phyloP scores from a whole-genome alignment of 2,888 invertebrate genomes.

The Polydrusus tereticollis region DNA sequence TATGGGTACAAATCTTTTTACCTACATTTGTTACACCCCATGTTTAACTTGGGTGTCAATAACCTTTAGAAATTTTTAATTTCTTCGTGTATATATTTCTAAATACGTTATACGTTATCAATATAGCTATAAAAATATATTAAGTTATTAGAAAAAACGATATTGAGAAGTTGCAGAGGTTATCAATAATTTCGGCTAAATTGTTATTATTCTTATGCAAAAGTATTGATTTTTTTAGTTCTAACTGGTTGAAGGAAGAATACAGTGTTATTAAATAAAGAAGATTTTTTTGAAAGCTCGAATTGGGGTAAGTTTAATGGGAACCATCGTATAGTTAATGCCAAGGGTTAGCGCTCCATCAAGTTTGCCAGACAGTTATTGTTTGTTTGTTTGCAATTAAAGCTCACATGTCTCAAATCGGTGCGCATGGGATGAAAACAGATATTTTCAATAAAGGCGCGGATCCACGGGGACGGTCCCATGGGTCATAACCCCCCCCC shows the following conservation, averaged over 20 bases:
- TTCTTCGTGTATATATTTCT: neutral
- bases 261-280: neutral
- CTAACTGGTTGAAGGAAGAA: neutral
- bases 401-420: too few relatives aligned
- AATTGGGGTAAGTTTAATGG: too few relatives aligned
- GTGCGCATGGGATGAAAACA: too few relatives aligned
- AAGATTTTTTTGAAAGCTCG: neutral
- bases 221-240: slow-evolving; percentile 39
- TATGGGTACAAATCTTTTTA: too few relatives aligned
- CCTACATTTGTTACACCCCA: too few relatives aligned
- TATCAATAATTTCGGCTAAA: slow-evolving; percentile 31
- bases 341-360: too few relatives aligned
- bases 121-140: slow-evolving; percentile 2
- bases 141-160: slow-evolving; percentile 28
- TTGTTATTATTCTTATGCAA: slow-evolving; percentile 20
- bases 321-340: too few relatives aligned
- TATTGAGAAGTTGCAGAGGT: slow-evolving; percentile 41
- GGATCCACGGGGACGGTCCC: too few relatives aligned
- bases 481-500: too few relatives aligned
- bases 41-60: neutral
- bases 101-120: neutral
- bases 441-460: too few relatives aligned
- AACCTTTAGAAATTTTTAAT: neutral
- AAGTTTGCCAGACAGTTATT: too few relatives aligned
- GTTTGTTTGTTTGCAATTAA: too few relatives aligned